Conservation (phyloP, 2,113 vertebrate species). For the Pseudopodoces humilis region DNA sequence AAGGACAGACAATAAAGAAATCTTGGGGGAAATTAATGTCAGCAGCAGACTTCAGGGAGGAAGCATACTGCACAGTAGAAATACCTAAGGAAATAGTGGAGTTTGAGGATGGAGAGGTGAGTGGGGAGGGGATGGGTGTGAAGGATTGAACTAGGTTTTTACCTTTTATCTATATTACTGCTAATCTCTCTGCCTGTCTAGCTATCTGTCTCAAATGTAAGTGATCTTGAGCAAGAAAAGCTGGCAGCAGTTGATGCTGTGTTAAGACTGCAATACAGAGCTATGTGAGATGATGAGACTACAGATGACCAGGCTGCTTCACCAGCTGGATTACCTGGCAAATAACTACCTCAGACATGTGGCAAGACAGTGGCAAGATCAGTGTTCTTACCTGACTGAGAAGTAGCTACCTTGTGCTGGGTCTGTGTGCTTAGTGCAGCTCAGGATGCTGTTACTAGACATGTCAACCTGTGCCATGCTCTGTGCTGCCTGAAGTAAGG, state of each 20-base stretch:
- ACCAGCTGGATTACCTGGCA: background rate
- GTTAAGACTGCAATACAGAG: background rate
- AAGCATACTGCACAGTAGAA: fast-evolving
- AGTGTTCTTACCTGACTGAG: background rate
- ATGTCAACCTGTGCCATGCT: background rate
- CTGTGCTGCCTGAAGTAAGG: background rate
- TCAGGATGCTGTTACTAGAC: fast-evolving
- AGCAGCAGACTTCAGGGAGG: background rate
- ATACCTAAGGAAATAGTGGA: background rate
- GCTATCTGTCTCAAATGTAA: background rate
- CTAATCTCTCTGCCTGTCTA: background rate
- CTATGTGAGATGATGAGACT: background rate
- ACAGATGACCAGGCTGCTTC: background rate
- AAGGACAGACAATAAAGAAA: background rate
- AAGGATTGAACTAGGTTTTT: background rate
- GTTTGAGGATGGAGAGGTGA: background rate
- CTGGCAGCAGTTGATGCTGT: background rate
- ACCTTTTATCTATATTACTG: background rate
- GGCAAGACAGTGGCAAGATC: background rate
- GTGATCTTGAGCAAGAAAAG: background rate
- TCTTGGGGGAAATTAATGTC: background rate
- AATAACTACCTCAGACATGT: background rate
- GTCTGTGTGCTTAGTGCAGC: fast-evolving
- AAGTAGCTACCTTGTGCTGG: fast-evolving
- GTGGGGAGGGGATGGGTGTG: fast-evolving